phyloP scores from a whole-genome alignment of 2,797 vertebrate genomes.

The Ibycter americanus region DNA sequence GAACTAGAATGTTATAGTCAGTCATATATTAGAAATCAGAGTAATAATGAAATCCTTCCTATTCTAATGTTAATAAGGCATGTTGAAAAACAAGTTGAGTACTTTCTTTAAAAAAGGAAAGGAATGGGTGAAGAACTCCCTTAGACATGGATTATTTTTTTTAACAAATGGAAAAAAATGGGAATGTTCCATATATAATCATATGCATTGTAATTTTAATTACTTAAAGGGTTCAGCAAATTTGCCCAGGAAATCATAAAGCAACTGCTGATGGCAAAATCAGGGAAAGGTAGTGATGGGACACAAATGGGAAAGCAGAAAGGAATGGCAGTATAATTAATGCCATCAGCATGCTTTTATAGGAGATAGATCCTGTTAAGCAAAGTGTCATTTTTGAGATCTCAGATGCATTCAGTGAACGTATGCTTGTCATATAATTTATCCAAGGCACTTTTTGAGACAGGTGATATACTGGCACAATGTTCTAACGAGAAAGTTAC shows the following conservation, averaged over 20 bases:
- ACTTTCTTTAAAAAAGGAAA: neutral
- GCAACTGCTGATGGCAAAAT: neutral
- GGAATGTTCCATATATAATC: neutral
- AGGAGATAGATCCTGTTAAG: neutral
- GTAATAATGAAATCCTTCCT: neutral
- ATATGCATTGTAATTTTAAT: neutral
- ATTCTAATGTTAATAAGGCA: neutral
- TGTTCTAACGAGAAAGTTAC: neutral
- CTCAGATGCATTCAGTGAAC: neutral
- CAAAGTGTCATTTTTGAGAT: neutral
- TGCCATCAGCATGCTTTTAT: neutral
- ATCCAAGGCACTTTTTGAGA: neutral
- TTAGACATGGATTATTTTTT: neutral
- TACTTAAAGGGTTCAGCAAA: neutral
- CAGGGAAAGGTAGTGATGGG: neutral
- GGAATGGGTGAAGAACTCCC: neutral
- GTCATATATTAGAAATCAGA: neutral
- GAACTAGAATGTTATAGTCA: neutral
- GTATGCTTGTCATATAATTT: neutral
- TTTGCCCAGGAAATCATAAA: neutral
- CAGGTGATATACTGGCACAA: neutral
- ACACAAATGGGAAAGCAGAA: neutral
- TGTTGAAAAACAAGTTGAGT: neutral
- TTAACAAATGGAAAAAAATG: neutral
- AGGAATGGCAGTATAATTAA: neutral